Evolutionary conservation across 2,113 vertebrate species (phyloP).

Genomic region (Lepisosteus oculatus): DNA sequence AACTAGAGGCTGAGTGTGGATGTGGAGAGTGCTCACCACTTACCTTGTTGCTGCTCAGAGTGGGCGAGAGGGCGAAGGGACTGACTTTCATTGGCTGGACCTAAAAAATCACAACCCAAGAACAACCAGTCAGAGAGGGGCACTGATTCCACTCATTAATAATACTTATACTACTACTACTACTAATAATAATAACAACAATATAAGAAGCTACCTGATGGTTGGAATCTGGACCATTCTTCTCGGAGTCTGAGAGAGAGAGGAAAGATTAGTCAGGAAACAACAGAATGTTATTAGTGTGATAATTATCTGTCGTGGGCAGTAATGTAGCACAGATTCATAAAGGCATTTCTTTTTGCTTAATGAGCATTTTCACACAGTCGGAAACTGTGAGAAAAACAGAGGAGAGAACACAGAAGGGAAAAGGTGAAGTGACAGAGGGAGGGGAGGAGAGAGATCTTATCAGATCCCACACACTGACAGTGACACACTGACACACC

Average conservation of each 20-base stretch:
- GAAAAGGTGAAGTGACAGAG: background rate
- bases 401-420: conserved; percentile 22
- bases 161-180: too few relatives aligned
- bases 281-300: background rate
- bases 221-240: conserved; percentile 81
- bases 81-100: conserved; percentile 77
- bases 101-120: conserved; percentile 46
- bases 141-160: background rate
- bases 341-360: background rate
- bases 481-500: conserved; percentile 4
- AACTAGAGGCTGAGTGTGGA: background rate
- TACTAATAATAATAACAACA: too few relatives aligned
- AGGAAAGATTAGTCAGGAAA: conserved; percentile 51
- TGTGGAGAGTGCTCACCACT: conserved; percentile 26
- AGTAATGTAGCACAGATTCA: conserved; percentile 1
- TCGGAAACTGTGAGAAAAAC: conserved; percentile 11
- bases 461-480: background rate
- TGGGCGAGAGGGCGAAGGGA: conserved; percentile 73
- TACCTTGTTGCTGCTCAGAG: conserved; percentile 74
- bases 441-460: background rate
- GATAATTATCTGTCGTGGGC: conserved; percentile 18
- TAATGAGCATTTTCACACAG: background rate
- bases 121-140: background rate
- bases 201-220: conserved; percentile 69
- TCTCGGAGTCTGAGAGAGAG: conserved; percentile 72